Base-by-base conservation (phyloP, 2,113 vertebrate species). In the Stigmatopora nigra region DNA sequence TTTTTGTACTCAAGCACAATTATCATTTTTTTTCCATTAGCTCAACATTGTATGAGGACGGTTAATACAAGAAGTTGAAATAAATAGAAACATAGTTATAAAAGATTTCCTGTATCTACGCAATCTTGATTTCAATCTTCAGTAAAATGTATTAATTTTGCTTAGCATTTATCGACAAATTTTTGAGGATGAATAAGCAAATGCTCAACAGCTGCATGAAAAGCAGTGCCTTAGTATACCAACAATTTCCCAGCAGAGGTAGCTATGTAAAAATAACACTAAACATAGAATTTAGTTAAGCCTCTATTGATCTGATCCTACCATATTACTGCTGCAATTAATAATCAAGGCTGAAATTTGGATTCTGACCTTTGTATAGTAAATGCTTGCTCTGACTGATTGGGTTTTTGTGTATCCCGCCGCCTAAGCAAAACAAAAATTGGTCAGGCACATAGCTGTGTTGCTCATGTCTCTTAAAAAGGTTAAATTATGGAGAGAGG, bases 391-490 rank as follows among this genome's bases (percentile, higher is more conserved):
- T 88, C 78, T 66, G 74, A 75, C 73, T 78, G 82, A 82, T 75
- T 78, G 75, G 67, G 77, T 74, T 58, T 2, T 17, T 83, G 77
- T 83, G 85, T 86, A 87, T 88, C 70, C 81, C 71, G 79, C 69
- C 31, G 76, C 84, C 87, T 87, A 86, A 63, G 64, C 77, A 83
- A 75, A 82, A 87, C 79, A 84, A 82, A 85, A 86, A 89, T 88
- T 88, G 70, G 76, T 70, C 67, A 66, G 71, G 68, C 72, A 68
- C 82, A 77, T 80, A 77, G 62, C 68, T 65, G 63, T 69, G 69
- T 70, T 67, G 72, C 73, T 73, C 61, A 77, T 82, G 77, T 83
- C 71, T 75, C 63, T 75, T 71, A 75, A 22, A 81, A 85, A 83
- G 81, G 78, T 63, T 76, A 78, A 84, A 81, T 75, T 82, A 78